Percentiles rank a stretch among this genome's conserved stretches.
phyloP scores from a whole-genome alignment of 2,113 vertebrate genomes.

The Plestiodon gilberti region DNA sequence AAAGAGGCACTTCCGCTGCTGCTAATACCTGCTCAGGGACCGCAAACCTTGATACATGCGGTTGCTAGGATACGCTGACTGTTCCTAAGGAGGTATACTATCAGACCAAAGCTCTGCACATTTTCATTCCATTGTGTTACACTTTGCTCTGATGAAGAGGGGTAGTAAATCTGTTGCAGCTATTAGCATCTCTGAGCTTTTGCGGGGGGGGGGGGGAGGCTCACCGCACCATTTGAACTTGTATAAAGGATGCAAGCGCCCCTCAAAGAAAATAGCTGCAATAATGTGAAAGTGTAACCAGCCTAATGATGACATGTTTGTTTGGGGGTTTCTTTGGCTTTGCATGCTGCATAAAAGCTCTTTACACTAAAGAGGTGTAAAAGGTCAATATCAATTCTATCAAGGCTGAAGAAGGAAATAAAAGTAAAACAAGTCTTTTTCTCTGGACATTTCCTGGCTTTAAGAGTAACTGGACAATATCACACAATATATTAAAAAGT shows the following conservation, averaged over 20 bases:
- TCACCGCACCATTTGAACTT: neutral
- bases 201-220: neutral
- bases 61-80: slow-evolving; percentile 18
- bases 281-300: too few relatives aligned
- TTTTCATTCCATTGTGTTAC: neutral
- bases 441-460: neutral
- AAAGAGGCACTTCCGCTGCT: neutral
- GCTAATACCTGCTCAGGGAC: neutral
- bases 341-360: neutral
- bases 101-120: neutral
- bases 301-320: neutral
- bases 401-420: neutral
- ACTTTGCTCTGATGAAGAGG: neutral
- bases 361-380: neutral
- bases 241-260: neutral
- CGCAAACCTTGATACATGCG: neutral
- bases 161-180: neutral
- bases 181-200: neutral
- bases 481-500: too few relatives aligned
- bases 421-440: neutral
- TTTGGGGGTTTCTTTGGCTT: too few relatives aligned
- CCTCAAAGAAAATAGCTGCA: neutral
- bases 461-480: neutral
- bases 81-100: neutral
- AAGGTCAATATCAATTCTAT: neutral